Evolutionary conservation across 2,888 invertebrate genomes (phyloP).

Genomic region (Cyclophora albipunctata): DNA sequence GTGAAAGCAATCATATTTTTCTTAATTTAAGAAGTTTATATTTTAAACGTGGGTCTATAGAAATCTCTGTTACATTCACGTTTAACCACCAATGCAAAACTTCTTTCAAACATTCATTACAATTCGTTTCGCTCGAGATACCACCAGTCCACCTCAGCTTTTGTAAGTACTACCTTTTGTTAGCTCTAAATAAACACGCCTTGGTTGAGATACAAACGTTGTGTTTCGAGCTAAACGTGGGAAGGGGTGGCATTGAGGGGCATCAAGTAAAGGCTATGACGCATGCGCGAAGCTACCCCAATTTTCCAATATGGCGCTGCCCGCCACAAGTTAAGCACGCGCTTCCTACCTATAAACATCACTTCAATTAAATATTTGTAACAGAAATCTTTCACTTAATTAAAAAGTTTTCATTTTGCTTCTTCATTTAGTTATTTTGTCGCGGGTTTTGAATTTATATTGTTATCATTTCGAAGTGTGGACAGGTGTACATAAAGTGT

Average conservation of each 20-base stretch:
- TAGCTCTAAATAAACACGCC: constrained; percentile 24
- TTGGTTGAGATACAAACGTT: constrained; percentile 17
- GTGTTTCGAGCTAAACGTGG: constrained; percentile 6
- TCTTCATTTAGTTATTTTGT: constrained; percentile 16
- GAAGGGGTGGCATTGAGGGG: constrained; percentile 33
- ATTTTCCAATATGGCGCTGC: constrained; percentile 67
- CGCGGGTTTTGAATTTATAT: constrained; percentile 10
- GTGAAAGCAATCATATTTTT: too few species aligned
- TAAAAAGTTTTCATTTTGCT: constrained; percentile 8
- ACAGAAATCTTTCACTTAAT: constrained; percentile 14
- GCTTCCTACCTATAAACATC: constrained; percentile 44
- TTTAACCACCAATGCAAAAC: constrained; percentile 5
- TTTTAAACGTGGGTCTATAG: neutral
- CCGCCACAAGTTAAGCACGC: constrained; percentile 66
- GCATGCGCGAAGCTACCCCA: constrained; percentile 63
- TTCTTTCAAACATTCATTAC: neutral
- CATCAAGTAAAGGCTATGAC: constrained; percentile 42
- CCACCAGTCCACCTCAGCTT: constrained; percentile 21
- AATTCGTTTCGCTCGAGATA: constrained; percentile 2
- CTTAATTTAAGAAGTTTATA: too few species aligned
- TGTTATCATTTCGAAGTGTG: constrained; percentile 42
- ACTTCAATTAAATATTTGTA: constrained; percentile 11
- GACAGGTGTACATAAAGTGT: constrained; percentile 44
- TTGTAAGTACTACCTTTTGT: constrained; percentile 24
- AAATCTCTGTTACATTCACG: neutral